Conservation (phyloP, 2,888 invertebrate species). For the Tubulanus polymorphus region DNA sequence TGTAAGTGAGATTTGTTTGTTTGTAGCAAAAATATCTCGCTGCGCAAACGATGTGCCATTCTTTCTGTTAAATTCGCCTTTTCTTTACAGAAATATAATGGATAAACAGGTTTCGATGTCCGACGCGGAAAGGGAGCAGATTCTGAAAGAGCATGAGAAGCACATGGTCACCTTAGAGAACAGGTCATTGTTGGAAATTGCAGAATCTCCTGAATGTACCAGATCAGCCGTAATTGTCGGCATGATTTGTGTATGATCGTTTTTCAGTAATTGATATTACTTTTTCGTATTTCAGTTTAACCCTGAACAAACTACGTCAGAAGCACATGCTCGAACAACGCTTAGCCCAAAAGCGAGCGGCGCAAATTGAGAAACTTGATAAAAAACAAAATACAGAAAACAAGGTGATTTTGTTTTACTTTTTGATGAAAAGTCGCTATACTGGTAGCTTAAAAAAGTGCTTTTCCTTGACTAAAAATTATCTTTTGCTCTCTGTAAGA, state of each 20-base stretch:
- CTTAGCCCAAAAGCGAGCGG: constrained; percentile 33
- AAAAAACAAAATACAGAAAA: constrained; percentile 36
- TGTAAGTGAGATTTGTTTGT: background rate
- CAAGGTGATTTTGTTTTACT: too few relatives aligned
- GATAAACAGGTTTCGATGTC: constrained; percentile 47
- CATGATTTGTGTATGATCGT: too few relatives aligned
- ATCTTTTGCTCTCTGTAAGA: too few relatives aligned
- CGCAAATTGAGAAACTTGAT: constrained; percentile 40
- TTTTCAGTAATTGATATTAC: too few relatives aligned
- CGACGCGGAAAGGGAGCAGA: constrained; percentile 42
- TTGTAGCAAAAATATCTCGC: constrained; percentile 1
- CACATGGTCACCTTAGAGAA: constrained; percentile 50
- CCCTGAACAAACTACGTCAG: constrained; percentile 45
- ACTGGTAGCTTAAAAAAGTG: too few relatives aligned
- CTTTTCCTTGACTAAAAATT: too few relatives aligned
- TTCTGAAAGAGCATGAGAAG: constrained; percentile 49
- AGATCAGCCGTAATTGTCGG: too few relatives aligned
- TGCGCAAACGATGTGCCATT: too few relatives aligned
- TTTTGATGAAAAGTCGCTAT: too few relatives aligned
- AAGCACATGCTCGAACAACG: constrained; percentile 47
- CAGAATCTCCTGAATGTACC: too few relatives aligned
- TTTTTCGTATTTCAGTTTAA: constrained; percentile 30
- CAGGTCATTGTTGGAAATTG: constrained; percentile 31
- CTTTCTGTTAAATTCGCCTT: background rate
- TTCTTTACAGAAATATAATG: constrained; percentile 35